Percentiles rank a stretch among this genome's conserved stretches.
These are phyloP conservation scores for Panthera uncia DNA, from an alignment of 2,113 vertebrate species.

Conservation along the genomic window DNA sequence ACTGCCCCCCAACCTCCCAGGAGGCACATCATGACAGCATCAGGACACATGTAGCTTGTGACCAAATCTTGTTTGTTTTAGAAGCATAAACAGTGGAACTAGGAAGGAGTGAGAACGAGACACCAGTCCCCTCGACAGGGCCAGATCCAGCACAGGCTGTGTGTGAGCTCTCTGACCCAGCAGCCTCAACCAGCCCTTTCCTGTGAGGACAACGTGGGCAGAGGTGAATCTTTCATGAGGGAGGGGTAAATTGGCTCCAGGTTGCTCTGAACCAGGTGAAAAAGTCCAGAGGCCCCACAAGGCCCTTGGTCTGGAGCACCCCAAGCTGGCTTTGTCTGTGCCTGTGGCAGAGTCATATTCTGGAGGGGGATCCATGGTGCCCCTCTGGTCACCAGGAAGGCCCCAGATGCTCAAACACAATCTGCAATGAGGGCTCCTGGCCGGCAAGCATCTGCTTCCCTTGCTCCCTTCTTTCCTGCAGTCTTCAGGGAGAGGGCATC, in stretches of 20 bases:
- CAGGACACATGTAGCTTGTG: constrained; percentile 4
- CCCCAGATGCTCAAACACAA: background rate
- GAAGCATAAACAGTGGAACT: constrained; percentile 60
- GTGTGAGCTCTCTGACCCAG: constrained; percentile 11
- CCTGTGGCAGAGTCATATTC: background rate
- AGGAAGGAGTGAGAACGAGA: constrained; percentile 38
- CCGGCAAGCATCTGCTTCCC: background rate
- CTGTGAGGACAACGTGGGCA: background rate
- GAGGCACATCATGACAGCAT: background rate
- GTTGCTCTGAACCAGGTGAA: background rate
- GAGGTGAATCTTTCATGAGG: background rate
- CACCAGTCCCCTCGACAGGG: background rate
- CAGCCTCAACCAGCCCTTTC: constrained; percentile 15
- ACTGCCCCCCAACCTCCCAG: rapidly evolving
- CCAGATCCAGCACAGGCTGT: background rate
- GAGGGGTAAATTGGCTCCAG: background rate
- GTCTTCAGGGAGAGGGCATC: background rate
- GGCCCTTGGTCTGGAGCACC: background rate
- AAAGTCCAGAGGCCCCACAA: background rate
- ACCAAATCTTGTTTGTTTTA: constrained; percentile 73
- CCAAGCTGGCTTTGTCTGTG: background rate
- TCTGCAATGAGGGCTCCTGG: background rate
- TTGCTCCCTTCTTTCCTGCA: background rate
- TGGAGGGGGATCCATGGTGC: background rate
- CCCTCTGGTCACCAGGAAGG: background rate